phyloP scores from a whole-genome alignment of 1,140 invertebrate species.

The Bombus vancouverensis region DNA sequence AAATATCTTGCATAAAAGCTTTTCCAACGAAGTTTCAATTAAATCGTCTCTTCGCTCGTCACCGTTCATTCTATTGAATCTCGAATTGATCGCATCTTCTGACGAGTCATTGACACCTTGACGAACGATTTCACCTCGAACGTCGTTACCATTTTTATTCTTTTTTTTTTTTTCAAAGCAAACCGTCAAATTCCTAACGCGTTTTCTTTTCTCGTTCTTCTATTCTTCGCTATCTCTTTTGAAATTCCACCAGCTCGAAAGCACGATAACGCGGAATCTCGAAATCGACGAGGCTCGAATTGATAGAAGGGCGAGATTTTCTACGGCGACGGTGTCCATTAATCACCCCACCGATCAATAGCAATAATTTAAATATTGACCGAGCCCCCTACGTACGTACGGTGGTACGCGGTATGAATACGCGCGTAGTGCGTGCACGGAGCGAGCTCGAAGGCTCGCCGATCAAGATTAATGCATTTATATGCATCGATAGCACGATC shows the following conservation, averaged over 20 bases:
- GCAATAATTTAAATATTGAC: constrained; percentile 78
- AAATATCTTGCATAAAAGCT: not conserved
- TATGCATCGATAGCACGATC: constrained; percentile 70
- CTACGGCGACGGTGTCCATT: constrained; percentile 37
- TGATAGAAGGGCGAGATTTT: constrained; percentile 38
- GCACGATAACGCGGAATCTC: not conserved
- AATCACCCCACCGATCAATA: constrained; percentile 64
- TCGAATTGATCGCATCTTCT: not conserved
- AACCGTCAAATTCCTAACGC: no score
- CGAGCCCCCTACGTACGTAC: constrained; percentile 60
- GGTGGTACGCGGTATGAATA: constrained; percentile 67
- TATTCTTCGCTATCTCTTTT: no score
- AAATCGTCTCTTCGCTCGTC: no score
- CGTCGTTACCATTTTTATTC: not conserved
- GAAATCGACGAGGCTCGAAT: not conserved
- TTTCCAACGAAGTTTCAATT: constrained; percentile 1
- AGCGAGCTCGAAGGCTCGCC: constrained; percentile 43
- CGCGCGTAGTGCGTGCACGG: constrained; percentile 51
- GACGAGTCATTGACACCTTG: constrained; percentile 10
- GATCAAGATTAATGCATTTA: constrained; percentile 78
- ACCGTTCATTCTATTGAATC: no score
- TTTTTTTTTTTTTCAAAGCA: not conserved
- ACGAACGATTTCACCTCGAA: not conserved
- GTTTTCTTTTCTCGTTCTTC: not conserved
- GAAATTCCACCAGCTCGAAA: not conserved